Percentiles rank a stretch among this genome's conserved stretches.
phyloP scores from a whole-genome alignment of 2,113 vertebrate genomes.

The Chascanopsetta lugubris region DNA sequence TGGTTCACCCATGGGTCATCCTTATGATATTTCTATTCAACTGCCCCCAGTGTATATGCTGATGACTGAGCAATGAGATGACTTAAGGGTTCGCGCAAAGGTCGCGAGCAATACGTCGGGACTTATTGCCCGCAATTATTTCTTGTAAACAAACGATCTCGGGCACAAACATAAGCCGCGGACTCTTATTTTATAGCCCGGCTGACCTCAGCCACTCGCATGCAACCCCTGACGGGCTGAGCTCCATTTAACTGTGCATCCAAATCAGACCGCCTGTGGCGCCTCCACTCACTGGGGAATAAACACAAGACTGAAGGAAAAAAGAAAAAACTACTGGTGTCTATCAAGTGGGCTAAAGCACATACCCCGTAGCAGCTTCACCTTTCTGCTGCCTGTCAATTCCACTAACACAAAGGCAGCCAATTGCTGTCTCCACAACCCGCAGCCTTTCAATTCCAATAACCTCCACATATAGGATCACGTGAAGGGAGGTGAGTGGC shows the following conservation, averaged over 20 bases:
- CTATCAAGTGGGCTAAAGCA: slow-evolving; percentile 59
- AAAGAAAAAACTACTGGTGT: slow-evolving; percentile 6
- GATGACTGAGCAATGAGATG: not conserved
- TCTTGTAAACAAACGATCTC: slow-evolving; percentile 16
- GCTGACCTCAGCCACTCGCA: slow-evolving; percentile 22
- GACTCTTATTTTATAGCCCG: slow-evolving; percentile 6
- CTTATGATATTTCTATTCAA: slow-evolving; percentile 1
- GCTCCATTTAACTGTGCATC: slow-evolving; percentile 49
- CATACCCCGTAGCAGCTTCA: slow-evolving; percentile 49
- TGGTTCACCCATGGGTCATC: slow-evolving; percentile 9
- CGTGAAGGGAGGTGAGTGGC: slow-evolving; percentile 17
- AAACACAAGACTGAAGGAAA: not conserved
- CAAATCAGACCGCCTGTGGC: slow-evolving; percentile 47
- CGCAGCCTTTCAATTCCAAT: slow-evolving; percentile 66
- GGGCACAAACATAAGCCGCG: slow-evolving; percentile 28
- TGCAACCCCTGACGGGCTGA: slow-evolving; percentile 30
- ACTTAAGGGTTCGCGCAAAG: slow-evolving; percentile 11
- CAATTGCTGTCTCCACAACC: slow-evolving; percentile 56
- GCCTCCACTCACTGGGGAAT: not conserved
- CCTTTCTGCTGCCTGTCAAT: slow-evolving; percentile 69
- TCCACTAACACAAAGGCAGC: slow-evolving; percentile 62
- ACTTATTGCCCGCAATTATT: slow-evolving; percentile 18
- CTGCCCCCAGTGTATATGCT: not conserved
- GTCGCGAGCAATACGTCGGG: not conserved
- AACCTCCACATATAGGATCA: slow-evolving; percentile 44